A percentile compares a stretch with the other conserved stretches of the same genome.
phyloP scores from a whole-genome alignment of 1,140 invertebrate genomes.

The Babylonia areolata region DNA sequence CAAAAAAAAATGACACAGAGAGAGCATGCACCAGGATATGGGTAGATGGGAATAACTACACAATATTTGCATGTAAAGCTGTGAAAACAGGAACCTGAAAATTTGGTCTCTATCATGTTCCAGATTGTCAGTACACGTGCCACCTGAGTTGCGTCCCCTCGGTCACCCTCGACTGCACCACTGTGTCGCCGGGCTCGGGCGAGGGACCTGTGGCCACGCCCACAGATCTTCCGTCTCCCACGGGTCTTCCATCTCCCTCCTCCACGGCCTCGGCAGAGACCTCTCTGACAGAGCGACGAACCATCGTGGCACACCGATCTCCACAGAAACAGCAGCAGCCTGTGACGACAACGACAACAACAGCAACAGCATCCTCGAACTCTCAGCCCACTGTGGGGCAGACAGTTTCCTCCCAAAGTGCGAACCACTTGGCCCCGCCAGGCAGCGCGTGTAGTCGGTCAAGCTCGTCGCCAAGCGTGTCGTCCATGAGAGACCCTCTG shows the following conservation, averaged over 20 bases:
- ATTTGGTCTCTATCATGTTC: too few species aligned
- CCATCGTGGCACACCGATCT: conserved; percentile 32
- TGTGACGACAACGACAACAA: neutral
- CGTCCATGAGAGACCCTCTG: conserved; percentile 24
- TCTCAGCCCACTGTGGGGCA: neutral
- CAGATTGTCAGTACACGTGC: conserved; percentile 79
- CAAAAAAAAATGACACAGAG: too few species aligned
- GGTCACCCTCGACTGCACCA: conserved; percentile 78
- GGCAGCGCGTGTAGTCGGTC: neutral
- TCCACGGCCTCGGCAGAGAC: conserved; percentile 51
- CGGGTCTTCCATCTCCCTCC: conserved; percentile 45
- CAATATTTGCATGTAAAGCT: too few species aligned
- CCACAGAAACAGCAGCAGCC: conserved; percentile 34
- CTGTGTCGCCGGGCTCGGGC: conserved; percentile 52
- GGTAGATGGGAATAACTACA: too few species aligned
- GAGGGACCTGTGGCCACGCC: conserved; percentile 22
- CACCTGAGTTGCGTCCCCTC: conserved; percentile 77
- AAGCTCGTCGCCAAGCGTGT: neutral
- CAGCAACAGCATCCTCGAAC: neutral
- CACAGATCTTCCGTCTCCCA: conserved; percentile 48
- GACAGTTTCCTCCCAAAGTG: conserved; percentile 1
- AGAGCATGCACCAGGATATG: too few species aligned
- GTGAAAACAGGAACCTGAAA: too few species aligned
- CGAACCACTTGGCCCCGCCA: neutral
- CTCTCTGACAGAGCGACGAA: conserved; percentile 51